phyloP scores from a whole-genome alignment of 2,888 invertebrate genomes.

The Agrotis clavis region DNA sequence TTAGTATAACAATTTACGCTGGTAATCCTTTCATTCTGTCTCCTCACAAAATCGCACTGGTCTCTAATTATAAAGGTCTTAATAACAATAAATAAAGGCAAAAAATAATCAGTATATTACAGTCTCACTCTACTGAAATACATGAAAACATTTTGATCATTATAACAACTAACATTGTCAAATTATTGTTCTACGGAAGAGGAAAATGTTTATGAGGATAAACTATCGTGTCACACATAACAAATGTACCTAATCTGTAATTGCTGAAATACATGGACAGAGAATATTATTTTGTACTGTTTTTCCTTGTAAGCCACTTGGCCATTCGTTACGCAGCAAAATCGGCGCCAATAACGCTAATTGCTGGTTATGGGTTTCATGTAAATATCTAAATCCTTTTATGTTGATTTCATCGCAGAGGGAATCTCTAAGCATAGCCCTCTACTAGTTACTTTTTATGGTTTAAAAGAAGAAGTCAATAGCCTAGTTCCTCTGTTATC shows the following conservation, averaged over 20 bases:
- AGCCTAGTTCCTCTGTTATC: neutral
- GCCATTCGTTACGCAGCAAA: neutral
- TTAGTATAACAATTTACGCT: too few species aligned
- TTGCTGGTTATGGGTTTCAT: neutral
- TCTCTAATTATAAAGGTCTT: too few species aligned
- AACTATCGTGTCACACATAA: conserved; percentile 1
- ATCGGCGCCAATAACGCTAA: conserved; percentile 4
- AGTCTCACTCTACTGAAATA: too few species aligned
- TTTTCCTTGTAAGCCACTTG: conserved; percentile 26
- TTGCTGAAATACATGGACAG: conserved; percentile 22
- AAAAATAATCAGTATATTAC: too few species aligned
- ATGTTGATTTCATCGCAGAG: too few species aligned
- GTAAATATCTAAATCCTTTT: neutral
- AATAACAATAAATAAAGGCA: too few species aligned
- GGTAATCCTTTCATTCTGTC: too few species aligned
- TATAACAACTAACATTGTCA: neutral
- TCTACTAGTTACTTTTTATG: neutral
- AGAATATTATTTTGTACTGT: conserved; percentile 10
- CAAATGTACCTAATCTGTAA: conserved; percentile 14
- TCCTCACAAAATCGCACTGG: too few species aligned
- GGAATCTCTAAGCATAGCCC: too few species aligned
- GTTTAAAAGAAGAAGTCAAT: too few species aligned
- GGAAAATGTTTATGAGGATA: conserved; percentile 15
- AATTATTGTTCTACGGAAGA: neutral
- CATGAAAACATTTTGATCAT: too few species aligned